Evolutionary conservation across 2,888 invertebrate species (phyloP), one percentile per base, ranked within the genome.

Genomic region (Polydrusus tereticollis): DNA sequence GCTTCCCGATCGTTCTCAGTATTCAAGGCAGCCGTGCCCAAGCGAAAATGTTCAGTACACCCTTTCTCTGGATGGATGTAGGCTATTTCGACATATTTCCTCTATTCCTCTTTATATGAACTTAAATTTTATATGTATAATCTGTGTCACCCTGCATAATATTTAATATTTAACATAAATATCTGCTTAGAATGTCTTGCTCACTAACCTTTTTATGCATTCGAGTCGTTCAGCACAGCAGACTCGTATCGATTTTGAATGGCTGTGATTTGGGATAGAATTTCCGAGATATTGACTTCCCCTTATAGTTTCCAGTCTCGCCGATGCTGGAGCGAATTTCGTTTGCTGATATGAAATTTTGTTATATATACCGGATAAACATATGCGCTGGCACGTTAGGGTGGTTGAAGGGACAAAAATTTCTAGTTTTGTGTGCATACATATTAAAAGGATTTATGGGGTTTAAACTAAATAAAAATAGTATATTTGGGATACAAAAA

Each of bases 261-360:
- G 68, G 71, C 71, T 74, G 67, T 71, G 74, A 74, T 74, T 74
- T 71, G 71, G 74, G 47, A 71, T 74, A 74, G 69, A 74, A 74
- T 74, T 71, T 63, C 74, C 71, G 68, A 74, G 74, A 64, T 74
- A 74, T 74, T 71, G 74, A 74, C 71, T 74, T 74, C 71, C 74
- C 74, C 71, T 65, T 68, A 68, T 72, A 73, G 73, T 69, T 69
- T 65, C 60, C 64, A 65, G 65, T 60, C 65, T 47, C 69, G 73
- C 45, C 66, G 69, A 65, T 65, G 69, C 57, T 69, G 69, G n/a
- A 60, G 65, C 26, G 60, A 33, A 55, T 55, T 55, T 64, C 55
- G 26, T 55, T 38, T 52, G 23, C 55, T 16, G 52, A 64, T 64
- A 55, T 52, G 38, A 52, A 64, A 64, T 55, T 64, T 41, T 64